A percentile compares a stretch with the other conserved stretches of the same genome.
Evolutionary conservation across 2,797 vertebrate species (phyloP).

Genomic region (Ciconia nigra): DNA sequence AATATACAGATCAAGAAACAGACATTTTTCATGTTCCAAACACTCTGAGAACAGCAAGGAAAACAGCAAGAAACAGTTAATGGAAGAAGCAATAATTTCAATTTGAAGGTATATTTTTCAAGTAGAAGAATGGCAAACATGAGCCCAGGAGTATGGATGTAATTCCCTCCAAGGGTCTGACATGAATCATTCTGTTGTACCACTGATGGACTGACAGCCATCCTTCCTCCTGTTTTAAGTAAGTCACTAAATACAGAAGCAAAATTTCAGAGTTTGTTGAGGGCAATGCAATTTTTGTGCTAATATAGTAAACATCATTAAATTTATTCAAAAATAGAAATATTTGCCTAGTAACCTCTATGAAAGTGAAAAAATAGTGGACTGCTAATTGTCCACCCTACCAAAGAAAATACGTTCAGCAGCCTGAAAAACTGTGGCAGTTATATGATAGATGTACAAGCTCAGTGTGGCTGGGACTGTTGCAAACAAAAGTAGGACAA

Average conservation of each 20-base stretch:
- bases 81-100: neutral
- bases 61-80: neutral
- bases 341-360: neutral
- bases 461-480: neutral
- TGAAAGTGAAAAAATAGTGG: neutral
- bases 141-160: neutral
- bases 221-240: neutral
- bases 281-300: neutral
- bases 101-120: neutral
- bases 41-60: neutral
- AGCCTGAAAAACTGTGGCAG: neutral
- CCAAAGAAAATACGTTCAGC: neutral
- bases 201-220: neutral
- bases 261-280: neutral
- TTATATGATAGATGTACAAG: neutral
- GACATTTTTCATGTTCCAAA: neutral
- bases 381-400: neutral
- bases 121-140: neutral
- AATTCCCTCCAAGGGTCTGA: neutral
- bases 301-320: neutral
- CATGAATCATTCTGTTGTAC: neutral
- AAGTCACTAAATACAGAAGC: neutral
- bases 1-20: neutral
- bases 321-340: neutral
- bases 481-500: neutral